Conservation (phyloP, 2,113 vertebrate species). For the Gobiocypris rarus region DNA sequence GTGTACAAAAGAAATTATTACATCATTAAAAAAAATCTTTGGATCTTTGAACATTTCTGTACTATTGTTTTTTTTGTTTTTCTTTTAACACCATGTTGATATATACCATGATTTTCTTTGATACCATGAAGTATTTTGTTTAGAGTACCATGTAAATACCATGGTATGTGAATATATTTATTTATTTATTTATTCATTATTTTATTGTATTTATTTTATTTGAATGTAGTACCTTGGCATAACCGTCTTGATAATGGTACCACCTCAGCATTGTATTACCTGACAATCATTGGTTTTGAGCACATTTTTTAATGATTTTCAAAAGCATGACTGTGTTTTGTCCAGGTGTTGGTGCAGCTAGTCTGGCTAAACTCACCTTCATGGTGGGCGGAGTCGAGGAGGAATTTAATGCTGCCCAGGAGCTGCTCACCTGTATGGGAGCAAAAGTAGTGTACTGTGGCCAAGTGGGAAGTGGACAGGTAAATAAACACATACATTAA, state of each 20-base stretch:
- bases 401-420: constrained; percentile 91
- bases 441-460: constrained; percentile 93
- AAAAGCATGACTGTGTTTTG: neutral
- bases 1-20: neutral
- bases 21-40: neutral
- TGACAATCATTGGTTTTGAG: neutral
- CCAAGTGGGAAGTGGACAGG: constrained; percentile 91
- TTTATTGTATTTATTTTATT: neutral
- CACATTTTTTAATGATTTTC: neutral
- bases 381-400: constrained; percentile 95
- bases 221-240: neutral
- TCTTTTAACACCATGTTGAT: neutral
- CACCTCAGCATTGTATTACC: neutral
- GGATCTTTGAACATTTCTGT: neutral
- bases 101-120: neutral
- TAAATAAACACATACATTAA: constrained; percentile 59
- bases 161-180: neutral
- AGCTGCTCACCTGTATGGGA: constrained; percentile 94
- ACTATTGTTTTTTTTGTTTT: neutral
- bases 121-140: neutral
- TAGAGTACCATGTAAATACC: neutral
- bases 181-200: neutral
- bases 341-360: constrained; percentile 93
- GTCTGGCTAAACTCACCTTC: constrained; percentile 92
- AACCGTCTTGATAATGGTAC: constrained; percentile 22